A percentile compares a stretch with the other conserved stretches of the same genome.
Evolutionary conservation across 2,888 invertebrate genomes (phyloP).

Genomic region (Dyspetes luteomarginatus): DNA sequence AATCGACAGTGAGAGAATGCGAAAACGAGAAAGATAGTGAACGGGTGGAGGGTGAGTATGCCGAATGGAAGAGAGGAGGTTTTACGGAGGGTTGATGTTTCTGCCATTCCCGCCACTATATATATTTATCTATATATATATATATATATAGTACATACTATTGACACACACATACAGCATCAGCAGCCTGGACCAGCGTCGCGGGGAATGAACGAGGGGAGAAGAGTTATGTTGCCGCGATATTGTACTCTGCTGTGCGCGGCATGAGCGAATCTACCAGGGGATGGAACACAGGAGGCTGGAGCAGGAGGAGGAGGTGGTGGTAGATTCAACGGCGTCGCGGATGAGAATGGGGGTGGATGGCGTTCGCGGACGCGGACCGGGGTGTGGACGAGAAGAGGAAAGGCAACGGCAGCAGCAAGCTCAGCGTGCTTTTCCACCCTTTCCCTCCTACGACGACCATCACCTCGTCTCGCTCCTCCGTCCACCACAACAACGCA

Average conservation of each 20-base stretch:
- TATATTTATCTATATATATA: conserved; percentile 17
- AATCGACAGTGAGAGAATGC: conserved; percentile 58
- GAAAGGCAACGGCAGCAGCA: conserved; percentile 41
- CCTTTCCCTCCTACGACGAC: conserved; percentile 32
- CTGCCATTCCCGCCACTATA: conserved; percentile 75
- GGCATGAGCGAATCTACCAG: conserved; percentile 78
- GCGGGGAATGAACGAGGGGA: conserved; percentile 80
- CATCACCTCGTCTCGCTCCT: conserved; percentile 32
- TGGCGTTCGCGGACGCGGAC: conserved; percentile 53
- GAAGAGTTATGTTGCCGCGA: conserved; percentile 84
- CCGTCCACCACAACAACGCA: conserved; percentile 42
- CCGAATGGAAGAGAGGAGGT: conserved; percentile 44
- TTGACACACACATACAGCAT: conserved; percentile 41
- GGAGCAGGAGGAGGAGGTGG: conserved; percentile 50
- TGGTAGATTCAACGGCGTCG: conserved; percentile 47
- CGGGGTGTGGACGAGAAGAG: conserved; percentile 16
- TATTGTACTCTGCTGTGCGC: conserved; percentile 81
- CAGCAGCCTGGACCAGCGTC: conserved; percentile 47
- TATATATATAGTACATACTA: background rate
- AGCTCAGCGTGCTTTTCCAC: conserved; percentile 46
- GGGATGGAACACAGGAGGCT: conserved; percentile 59
- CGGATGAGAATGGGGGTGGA: conserved; percentile 51
- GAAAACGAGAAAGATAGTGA: conserved; percentile 50
- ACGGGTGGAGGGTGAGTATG: conserved; percentile 36
- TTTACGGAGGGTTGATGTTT: conserved; percentile 81